These are phyloP conservation scores for Periparus ater DNA, from an alignment of 2,797 vertebrate species.

Conservation along the genomic window DNA sequence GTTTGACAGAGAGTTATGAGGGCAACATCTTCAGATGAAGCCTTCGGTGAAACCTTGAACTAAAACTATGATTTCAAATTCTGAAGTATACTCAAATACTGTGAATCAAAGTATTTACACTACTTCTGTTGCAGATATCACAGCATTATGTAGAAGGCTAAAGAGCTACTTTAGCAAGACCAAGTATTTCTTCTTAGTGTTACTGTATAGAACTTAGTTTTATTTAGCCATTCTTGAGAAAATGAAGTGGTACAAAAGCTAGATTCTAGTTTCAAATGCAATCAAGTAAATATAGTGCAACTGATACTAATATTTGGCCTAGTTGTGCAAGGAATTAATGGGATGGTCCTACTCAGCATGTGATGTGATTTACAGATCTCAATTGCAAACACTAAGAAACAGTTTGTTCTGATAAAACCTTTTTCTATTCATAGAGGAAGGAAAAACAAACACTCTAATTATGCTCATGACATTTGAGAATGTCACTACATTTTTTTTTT, in stretches of 20 bases:
- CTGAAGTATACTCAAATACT: neutral
- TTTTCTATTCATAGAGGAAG: neutral
- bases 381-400: neutral
- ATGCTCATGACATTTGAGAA: constrained; percentile 10
- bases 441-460: neutral
- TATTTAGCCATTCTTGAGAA: neutral
- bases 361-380: neutral
- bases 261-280: neutral
- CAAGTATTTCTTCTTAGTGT: neutral
- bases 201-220: neutral
- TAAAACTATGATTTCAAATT: neutral
- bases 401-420: neutral
- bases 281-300: neutral
- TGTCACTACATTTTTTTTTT: neutral
- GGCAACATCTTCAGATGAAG: neutral
- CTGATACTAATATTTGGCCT: neutral
- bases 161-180: neutral
- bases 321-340: neutral
- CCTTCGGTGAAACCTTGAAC: neutral
- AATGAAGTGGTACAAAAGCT: neutral
- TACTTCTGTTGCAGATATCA: neutral
- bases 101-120: neutral
- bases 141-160: neutral
- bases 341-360: neutral
- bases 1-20: neutral